A percentile compares a stretch with the other conserved stretches of the same genome.
Evolutionary conservation across 2,113 vertebrate genomes (phyloP).

Genomic region (Salvelinus sp.): DNA sequence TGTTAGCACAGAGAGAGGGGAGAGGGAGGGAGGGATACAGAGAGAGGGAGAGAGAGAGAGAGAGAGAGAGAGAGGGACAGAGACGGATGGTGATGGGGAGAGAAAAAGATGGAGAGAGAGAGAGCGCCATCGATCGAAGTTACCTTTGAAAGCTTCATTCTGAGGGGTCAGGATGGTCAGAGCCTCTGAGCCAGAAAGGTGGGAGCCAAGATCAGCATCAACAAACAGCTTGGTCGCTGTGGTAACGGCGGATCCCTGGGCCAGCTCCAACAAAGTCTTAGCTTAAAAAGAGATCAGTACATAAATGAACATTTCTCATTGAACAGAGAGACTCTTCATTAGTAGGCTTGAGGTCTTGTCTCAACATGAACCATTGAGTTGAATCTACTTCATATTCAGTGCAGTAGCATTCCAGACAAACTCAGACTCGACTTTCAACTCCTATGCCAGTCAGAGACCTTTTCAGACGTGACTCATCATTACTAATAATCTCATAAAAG

Average conservation of each 20-base stretch:
- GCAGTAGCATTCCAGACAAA: neutral
- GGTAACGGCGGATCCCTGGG: conserved; percentile 79
- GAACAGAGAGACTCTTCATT: neutral
- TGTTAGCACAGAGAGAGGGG: neutral
- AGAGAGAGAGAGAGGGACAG: neutral
- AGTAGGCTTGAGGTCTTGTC: neutral
- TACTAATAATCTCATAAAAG: neutral
- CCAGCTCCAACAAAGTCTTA: conserved; percentile 91
- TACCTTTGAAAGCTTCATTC: conserved; percentile 93
- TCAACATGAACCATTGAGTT: neutral
- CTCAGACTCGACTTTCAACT: neutral
- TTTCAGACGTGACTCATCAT: neutral
- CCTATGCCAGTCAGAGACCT: neutral
- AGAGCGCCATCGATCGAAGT: neutral
- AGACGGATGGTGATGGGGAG: neutral
- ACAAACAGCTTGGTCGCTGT: conserved; percentile 81
- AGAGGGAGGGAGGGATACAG: neutral
- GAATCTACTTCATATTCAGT: neutral
- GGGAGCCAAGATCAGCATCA: conserved; percentile 82
- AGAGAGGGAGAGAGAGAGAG: neutral
- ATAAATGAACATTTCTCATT: neutral
- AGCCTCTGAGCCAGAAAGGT: conserved; percentile 82
- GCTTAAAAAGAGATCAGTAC: conserved; percentile 67
- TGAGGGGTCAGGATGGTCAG: conserved; percentile 89
- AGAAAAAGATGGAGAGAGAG: neutral